A percentile compares a stretch with the other conserved stretches of the same genome.
These are phyloP conservation scores for Psittacara wagleri DNA, from an alignment of 2,113 vertebrate species.

Conservation along the genomic window DNA sequence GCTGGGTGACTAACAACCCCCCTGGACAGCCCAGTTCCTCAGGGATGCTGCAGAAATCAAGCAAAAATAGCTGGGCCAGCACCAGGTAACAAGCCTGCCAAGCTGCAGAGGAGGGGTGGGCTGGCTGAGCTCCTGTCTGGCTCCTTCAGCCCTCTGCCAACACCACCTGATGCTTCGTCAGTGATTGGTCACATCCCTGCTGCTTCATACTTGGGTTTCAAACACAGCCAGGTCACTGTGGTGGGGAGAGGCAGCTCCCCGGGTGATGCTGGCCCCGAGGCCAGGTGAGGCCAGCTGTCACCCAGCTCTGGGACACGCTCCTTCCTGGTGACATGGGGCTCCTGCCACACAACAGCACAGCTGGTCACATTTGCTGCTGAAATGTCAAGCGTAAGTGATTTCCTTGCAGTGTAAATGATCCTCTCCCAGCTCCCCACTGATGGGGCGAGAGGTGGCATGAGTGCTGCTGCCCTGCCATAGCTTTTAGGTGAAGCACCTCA, in stretches of 20 bases:
- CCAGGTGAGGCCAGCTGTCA: background rate
- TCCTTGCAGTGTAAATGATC: background rate
- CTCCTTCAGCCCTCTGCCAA: background rate
- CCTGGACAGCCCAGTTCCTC: background rate
- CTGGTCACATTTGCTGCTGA: constrained; percentile 52
- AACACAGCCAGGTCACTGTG: background rate
- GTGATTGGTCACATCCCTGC: rapidly evolving
- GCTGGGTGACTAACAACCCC: background rate
- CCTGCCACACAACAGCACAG: background rate
- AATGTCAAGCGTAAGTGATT: constrained; percentile 62
- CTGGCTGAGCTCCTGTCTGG: background rate
- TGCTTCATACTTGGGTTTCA: background rate
- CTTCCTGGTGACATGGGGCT: rapidly evolving
- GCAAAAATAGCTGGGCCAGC: background rate
- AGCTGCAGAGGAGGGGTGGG: background rate
- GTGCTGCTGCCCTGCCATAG: background rate
- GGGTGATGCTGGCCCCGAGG: rapidly evolving
- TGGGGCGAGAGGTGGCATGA: rapidly evolving
- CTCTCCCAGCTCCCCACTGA: background rate
- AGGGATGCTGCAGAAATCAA: background rate
- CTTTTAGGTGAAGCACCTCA: background rate
- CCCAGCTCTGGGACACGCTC: background rate
- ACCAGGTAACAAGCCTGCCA: background rate
- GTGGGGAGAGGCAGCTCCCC: background rate
- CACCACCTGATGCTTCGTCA: rapidly evolving